phyloP scores from a whole-genome alignment of 1,140 invertebrate genomes.

The Hyphantria cunea region DNA sequence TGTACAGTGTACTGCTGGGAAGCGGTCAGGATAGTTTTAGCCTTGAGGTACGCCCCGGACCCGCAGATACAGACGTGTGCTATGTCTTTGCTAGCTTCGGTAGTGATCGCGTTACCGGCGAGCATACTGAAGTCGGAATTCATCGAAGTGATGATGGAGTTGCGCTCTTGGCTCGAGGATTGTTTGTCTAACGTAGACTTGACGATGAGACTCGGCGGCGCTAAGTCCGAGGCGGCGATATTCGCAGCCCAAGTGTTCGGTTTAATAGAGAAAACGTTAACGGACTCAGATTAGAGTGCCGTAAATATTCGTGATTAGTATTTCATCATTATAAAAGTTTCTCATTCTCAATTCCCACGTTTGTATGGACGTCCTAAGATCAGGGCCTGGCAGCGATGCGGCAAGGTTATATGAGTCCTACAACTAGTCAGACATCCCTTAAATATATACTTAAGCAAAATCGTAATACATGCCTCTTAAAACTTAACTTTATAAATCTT shows the following conservation, averaged over 20 bases:
- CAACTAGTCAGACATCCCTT: too few species aligned
- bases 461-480: too few species aligned
- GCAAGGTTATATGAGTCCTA: too few species aligned
- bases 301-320: neutral
- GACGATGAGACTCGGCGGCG: constrained; percentile 82
- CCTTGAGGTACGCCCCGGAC: constrained; percentile 85
- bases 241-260: constrained; percentile 82
- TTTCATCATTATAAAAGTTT: too few species aligned
- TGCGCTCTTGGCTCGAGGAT: constrained; percentile 86
- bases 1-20: constrained; percentile 86
- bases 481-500: too few species aligned
- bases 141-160: constrained; percentile 84
- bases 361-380: too few species aligned
- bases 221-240: constrained; percentile 82
- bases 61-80: constrained; percentile 85
- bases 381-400: too few species aligned
- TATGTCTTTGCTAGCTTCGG: constrained; percentile 85
- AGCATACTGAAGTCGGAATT: constrained; percentile 83
- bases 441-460: too few species aligned
- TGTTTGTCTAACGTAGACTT: constrained; percentile 70
- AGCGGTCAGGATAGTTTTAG: constrained; percentile 85
- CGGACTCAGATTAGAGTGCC: constrained; percentile 20
- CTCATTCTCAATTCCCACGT: too few species aligned
- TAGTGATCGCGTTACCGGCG: constrained; percentile 83
- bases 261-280: constrained; percentile 79